Conservation (phyloP, 2,888 invertebrate species). For the Polyommatus icarus region DNA sequence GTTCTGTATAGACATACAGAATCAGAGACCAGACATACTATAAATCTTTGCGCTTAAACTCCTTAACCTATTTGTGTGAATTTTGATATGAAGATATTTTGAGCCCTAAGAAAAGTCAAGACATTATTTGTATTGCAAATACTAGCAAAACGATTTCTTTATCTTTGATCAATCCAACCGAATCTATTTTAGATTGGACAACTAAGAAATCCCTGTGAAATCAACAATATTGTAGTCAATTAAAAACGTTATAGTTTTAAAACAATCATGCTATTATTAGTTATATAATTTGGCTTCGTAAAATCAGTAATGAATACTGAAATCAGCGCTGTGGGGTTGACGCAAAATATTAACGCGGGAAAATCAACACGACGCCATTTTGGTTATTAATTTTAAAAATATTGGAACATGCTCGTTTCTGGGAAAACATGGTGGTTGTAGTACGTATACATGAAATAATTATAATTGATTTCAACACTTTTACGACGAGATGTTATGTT, state of each 20-base stretch:
- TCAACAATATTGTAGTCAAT: neutral
- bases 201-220: neutral
- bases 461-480: neutral
- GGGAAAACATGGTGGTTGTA: too few relatives aligned
- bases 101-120: too few relatives aligned
- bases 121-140: too few relatives aligned
- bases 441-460: neutral
- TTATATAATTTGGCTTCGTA: neutral
- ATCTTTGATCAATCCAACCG: too few relatives aligned
- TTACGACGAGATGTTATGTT: too few relatives aligned
- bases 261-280: neutral
- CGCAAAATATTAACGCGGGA: conserved; percentile 27
- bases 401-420: neutral
- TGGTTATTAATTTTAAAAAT: neutral
- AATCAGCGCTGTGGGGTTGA: conserved; percentile 20
- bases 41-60: too few relatives aligned
- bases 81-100: too few relatives aligned
- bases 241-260: neutral
- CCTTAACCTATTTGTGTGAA: too few relatives aligned
- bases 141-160: too few relatives aligned
- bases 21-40: too few relatives aligned
- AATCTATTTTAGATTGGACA: too few relatives aligned
- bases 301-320: neutral
- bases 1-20: too few relatives aligned
- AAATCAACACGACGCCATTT: conserved; percentile 6